Evolutionary conservation across 2,888 invertebrate species (phyloP).

Genomic region (Entomobrya multifasciata): DNA sequence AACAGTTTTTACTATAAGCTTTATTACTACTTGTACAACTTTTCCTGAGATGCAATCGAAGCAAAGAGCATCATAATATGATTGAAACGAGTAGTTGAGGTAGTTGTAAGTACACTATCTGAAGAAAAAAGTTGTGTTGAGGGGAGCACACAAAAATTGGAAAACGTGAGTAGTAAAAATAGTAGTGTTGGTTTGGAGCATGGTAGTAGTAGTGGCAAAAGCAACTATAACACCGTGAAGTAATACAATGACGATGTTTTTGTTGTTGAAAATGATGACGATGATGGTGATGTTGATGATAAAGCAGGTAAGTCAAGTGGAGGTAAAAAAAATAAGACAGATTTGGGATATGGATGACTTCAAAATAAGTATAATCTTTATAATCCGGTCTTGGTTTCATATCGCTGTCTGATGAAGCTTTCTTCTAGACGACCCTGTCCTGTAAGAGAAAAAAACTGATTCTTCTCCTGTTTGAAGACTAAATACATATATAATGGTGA

Average conservation of each 20-base stretch:
- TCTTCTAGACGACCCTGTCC: constrained; percentile 5
- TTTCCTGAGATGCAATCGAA: background rate
- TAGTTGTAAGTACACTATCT: constrained; percentile 34
- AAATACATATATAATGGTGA: background rate
- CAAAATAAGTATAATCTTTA: constrained; percentile 56
- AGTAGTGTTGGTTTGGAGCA: constrained; percentile 48
- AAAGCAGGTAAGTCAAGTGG: constrained; percentile 71
- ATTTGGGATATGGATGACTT: constrained; percentile 49
- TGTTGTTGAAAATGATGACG: background rate
- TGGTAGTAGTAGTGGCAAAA: constrained; percentile 54
- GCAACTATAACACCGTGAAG: constrained; percentile 49
- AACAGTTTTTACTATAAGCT: constrained; percentile 29
- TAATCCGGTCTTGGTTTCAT: constrained; percentile 60
- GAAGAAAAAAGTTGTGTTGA: constrained; percentile 74
- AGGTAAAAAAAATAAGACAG: constrained; percentile 51
- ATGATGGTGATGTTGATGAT: constrained; percentile 50
- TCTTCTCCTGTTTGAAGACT: background rate
- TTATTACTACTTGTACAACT: constrained; percentile 17
- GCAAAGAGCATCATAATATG: background rate
- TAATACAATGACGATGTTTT: constrained; percentile 49
- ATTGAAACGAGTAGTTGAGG: background rate
- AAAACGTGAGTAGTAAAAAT: constrained; percentile 69
- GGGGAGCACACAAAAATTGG: constrained; percentile 71
- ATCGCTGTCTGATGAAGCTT: constrained; percentile 45
- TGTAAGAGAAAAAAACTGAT: constrained; percentile 27